Evolutionary conservation across 2,797 vertebrate species (phyloP).

Genomic region (Valencia hispanica): DNA sequence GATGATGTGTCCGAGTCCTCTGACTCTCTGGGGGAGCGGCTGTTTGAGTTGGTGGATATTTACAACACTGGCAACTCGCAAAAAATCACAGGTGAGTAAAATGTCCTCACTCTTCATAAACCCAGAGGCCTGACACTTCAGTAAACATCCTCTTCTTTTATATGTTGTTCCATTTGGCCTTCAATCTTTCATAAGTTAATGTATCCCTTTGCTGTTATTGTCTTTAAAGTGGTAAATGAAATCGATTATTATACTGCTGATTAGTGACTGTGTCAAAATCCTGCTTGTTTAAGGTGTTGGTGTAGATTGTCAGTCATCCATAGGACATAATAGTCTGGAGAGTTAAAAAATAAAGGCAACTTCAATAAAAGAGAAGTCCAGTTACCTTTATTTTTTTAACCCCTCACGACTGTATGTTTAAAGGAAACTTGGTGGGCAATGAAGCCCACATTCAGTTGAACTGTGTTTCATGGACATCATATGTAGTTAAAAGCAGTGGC

Average conservation of each 20-base stretch:
- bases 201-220: neutral
- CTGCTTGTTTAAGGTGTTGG: too few species aligned
- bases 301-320: too few species aligned
- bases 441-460: neutral
- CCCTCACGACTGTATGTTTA: neutral
- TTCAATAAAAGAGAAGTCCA: too few species aligned
- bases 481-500: too few species aligned
- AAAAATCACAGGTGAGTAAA: conserved; percentile 83
- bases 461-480: neutral
- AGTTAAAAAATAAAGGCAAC: too few species aligned
- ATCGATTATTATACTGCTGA: neutral
- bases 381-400: too few species aligned
- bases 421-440: neutral
- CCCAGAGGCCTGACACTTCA: neutral
- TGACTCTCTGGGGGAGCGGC: conserved; percentile 84
- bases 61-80: conserved; percentile 83
- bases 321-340: too few species aligned
- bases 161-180: neutral
- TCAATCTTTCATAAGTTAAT: neutral
- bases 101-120: neutral
- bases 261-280: too few species aligned
- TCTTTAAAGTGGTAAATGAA: neutral
- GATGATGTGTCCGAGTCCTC: conserved; percentile 79
- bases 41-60: conserved; percentile 82
- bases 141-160: neutral